These are phyloP conservation scores for Silurus glanis DNA, from an alignment of 2,113 vertebrate species.

Conservation along the genomic window DNA sequence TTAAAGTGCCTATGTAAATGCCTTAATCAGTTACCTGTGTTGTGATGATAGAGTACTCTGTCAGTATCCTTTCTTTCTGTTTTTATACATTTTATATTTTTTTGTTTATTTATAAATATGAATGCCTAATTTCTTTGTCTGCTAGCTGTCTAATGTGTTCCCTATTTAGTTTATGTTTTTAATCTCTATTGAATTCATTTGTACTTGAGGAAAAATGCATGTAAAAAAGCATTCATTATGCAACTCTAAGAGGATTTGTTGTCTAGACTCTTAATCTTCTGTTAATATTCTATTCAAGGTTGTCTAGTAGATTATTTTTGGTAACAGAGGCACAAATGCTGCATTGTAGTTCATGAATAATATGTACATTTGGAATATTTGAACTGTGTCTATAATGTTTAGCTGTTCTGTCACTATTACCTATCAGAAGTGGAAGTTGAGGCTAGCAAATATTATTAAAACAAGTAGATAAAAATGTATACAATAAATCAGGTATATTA, in stretches of 20 bases:
- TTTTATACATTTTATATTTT: conserved; percentile 22
- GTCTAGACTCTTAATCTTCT: background rate
- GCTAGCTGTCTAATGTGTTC: conserved; percentile 48
- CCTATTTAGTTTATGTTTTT: conserved; percentile 46
- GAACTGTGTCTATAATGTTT: background rate
- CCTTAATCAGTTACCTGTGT: conserved; percentile 1
- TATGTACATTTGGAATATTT: background rate
- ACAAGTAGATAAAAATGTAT: background rate
- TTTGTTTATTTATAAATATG: conserved; percentile 36
- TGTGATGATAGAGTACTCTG: conserved; percentile 20
- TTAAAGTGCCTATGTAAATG: conserved; percentile 17
- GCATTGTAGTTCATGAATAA: background rate
- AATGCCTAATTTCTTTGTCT: conserved; percentile 69
- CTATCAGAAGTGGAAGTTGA: background rate
- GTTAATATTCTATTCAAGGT: background rate
- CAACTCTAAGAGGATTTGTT: background rate
- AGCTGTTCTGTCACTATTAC: background rate
- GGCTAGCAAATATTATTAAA: background rate
- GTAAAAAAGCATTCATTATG: background rate
- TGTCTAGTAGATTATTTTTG: background rate
- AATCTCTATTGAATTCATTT: background rate
- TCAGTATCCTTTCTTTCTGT: conserved; percentile 41
- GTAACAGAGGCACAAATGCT: background rate
- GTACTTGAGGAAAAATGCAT: background rate
- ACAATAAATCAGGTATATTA: background rate